Evolutionary conservation across 1,140 invertebrate species (phyloP), one percentile per base, ranked within the genome.

Genomic region (fruit fly (Drosophila melanogaster)): DNA sequence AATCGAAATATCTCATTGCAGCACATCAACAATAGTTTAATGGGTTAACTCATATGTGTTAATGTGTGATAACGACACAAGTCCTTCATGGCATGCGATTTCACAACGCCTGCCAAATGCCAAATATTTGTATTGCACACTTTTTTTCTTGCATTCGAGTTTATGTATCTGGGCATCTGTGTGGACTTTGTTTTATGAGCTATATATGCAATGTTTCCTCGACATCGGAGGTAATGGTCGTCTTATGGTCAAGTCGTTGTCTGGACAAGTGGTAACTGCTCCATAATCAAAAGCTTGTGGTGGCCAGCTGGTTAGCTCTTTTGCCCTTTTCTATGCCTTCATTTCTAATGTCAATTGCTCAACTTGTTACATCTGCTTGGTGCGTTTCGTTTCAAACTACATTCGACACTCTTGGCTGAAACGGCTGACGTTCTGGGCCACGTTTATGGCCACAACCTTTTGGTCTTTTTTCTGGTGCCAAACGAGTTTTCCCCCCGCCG

Each of bases 211-310:
- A 65, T 56, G 22, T 72, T 56, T 38, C 50, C 22, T 19, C 33
- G 41, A 4, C 33, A 22, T 15, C 22, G 17, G 17, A 15, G 50
- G 26, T 24, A 35, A 14, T 35, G 15, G 11, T 56, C 24, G 4
- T 60, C 19, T 19, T 43, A 19, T 46, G 62, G 35, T 19, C 49
- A 72, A 84, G 49, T 58, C 37, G 60, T 46, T 81, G 59, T 43
- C 66, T 77, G 81, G 44, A 62, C 64, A 83, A 83, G 77, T 64
- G 58, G 76, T 71, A 84, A 84, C 64, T 62, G 60, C 60, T 79
- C 54, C 76, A 81, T 77, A 86, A 85, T 77, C 7, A 8, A 30
- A 7, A 30, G 7, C 30, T 30, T 84, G 77, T 62, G 26, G 33
- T 55, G 67, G 17, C 69, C 43, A 67, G 38, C 51, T 44, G 40